Percentiles rank a stretch among this genome's conserved stretches.
phyloP scores from a whole-genome alignment of 2,113 vertebrate species.

The Sigmodon hispidus region DNA sequence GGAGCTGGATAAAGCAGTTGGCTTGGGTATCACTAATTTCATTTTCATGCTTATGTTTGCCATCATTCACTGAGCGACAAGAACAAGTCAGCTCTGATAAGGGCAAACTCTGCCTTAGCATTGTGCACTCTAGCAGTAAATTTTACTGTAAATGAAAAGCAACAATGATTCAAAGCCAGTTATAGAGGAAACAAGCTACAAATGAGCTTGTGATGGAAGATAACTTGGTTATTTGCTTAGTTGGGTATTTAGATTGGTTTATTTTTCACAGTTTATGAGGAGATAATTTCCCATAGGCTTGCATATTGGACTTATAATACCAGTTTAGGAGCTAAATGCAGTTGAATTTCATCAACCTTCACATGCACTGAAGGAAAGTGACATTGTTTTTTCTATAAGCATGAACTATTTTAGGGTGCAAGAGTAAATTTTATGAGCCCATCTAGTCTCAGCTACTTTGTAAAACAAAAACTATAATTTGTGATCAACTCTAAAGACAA shows the following conservation, averaged over 20 bases:
- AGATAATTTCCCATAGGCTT: slow-evolving; percentile 20
- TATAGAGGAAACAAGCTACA: slow-evolving; percentile 45
- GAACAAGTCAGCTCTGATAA: slow-evolving; percentile 62
- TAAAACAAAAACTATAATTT: slow-evolving; percentile 35
- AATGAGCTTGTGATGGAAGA: slow-evolving; percentile 55
- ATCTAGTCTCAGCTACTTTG: not conserved
- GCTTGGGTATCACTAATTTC: slow-evolving; percentile 82
- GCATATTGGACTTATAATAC: slow-evolving; percentile 45
- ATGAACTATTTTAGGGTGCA: not conserved
- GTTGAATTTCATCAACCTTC: slow-evolving; percentile 56
- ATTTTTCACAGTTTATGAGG: slow-evolving; percentile 47
- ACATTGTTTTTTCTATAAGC: slow-evolving; percentile 4
- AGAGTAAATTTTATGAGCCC: not conserved
- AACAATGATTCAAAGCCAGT: slow-evolving; percentile 49
- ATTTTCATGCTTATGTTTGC: slow-evolving; percentile 81
- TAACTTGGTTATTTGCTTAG: slow-evolving; percentile 52
- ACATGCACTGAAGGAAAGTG: slow-evolving; percentile 26
- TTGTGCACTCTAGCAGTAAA: slow-evolving; percentile 40
- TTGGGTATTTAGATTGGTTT: slow-evolving; percentile 53
- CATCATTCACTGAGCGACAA: slow-evolving; percentile 76
- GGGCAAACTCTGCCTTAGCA: slow-evolving; percentile 22
- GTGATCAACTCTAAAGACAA: not conserved
- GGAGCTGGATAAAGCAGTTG: slow-evolving; percentile 79
- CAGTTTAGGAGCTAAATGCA: slow-evolving; percentile 35
- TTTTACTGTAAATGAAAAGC: slow-evolving; percentile 61